Evolutionary conservation across 2,888 invertebrate genomes (phyloP), one percentile per base, ranked within the genome.

Genomic region (Drosophila anomalata): DNA sequence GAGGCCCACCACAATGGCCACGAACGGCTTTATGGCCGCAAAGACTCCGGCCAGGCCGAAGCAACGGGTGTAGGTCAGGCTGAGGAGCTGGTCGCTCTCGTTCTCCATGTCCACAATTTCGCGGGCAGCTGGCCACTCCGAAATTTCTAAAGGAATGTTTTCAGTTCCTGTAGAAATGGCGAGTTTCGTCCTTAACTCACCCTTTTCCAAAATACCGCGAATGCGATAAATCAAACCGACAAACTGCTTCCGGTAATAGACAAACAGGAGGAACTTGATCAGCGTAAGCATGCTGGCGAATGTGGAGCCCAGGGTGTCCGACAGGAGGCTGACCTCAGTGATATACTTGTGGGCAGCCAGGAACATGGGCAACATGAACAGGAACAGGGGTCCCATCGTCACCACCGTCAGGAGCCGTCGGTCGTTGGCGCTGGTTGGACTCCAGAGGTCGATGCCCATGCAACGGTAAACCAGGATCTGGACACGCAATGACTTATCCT

Each of bases 401-500:
- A 73, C 3, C 0, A 68, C 5, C 0, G 79, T 72, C 4, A 80
- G 29, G 47, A 42, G 22, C 2, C 36, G 62, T 3, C 54, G 76
- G 53, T 81, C 83, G 8, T 72, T 63, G 9, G 5, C 3, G 6
- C 47, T 26, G 7, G 6, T 46, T 6, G 29, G 22, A 2, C 68
- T 47, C 77, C 75, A 74, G 26, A 81, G 50, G 54, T 81, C 77
- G 11, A 80, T 57, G 20, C 83, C 81, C 52, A 79, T 76, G 6
- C 68, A 36, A 0, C 70, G 69, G 5, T 79, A 83, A 0, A 70
- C 54, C 1, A 76, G 41, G 2, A 67, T 65, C 42, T 81, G 81
- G 3, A 78, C 55, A 1, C 72, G 74, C 42, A 81, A 39, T 26
- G 79, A 83, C n/a, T 63, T 24, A 0, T 39, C n/a, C 8, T 71